Base-by-base conservation (phyloP, 2,888 invertebrate genomes). In the Melolontha melolontha region DNA sequence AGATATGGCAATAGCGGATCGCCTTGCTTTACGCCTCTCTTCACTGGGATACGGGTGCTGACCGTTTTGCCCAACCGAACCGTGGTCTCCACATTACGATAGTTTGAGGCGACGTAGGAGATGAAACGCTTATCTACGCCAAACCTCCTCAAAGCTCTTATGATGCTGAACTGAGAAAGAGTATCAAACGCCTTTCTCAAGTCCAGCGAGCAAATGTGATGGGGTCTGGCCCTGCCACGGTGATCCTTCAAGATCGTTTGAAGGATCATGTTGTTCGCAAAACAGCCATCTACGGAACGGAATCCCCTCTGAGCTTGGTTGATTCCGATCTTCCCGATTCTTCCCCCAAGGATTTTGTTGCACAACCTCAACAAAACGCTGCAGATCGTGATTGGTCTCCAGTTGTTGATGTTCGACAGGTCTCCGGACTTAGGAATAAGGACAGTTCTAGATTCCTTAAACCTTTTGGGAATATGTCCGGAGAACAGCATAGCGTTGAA, bases 111-210 rank as follows among this genome's bases (percentile, higher is more conserved):
- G n/a, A n/a, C n/a, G n/a, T n/a, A n/a, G n/a, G n/a, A n/a, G n/a
- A n/a, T n/a, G n/a, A n/a, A n/a, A n/a, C n/a, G n/a, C n/a, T n/a
- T n/a, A n/a, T n/a, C n/a, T n/a, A n/a, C n/a, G n/a, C n/a, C n/a
- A n/a, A n/a, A n/a, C n/a, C n/a, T n/a, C n/a, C n/a, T n/a, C n/a
- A n/a, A n/a, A n/a, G n/a, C n/a, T n/a, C n/a, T n/a, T n/a, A n/a
- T n/a, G n/a, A n/a, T n/a, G n/a, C n/a, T n/a, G n/a, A n/a, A n/a
- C n/a, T n/a, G n/a, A n/a, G n/a, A n/a, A n/a, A n/a, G n/a, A n/a
- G 70, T 64, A 27, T 73, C 72, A 44, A 73, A 72, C 0, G 70
- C 73, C 14, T 71, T 72, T 11, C 44, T 17, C 14, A 73, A n/a
- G 27, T 72, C 72, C 5, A 73, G 29, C 1, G 67, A 50, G 2